Conservation (phyloP, 2,113 vertebrate genomes). For the Platysternon megacephalum region DNA sequence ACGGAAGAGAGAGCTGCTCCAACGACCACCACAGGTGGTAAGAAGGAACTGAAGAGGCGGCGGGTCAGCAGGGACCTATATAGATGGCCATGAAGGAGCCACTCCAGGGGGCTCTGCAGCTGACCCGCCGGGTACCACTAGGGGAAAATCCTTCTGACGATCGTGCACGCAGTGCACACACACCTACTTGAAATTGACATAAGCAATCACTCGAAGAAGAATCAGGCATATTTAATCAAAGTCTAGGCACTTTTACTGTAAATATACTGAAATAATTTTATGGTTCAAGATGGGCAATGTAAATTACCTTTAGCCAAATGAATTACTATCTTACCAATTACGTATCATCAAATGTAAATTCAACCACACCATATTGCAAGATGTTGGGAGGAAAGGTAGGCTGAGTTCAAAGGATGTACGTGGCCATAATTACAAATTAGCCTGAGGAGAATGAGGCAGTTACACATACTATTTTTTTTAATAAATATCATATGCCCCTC, state of each 20-base stretch:
- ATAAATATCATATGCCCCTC: not conserved
- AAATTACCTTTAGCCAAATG: not conserved
- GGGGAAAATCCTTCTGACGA: too few species aligned
- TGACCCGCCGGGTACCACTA: too few species aligned
- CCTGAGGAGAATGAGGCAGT: not conserved
- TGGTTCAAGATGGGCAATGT: not conserved
- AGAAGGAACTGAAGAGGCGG: too few species aligned
- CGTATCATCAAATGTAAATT: not conserved
- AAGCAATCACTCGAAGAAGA: too few species aligned
- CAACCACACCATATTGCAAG: not conserved
- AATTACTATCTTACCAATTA: not conserved
- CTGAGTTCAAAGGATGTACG: not conserved
- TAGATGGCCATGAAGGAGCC: too few species aligned
- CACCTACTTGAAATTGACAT: too few species aligned
- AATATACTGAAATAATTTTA: not conserved
- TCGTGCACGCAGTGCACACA: too few species aligned
- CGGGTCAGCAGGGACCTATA: too few species aligned
- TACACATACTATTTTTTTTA: not conserved
- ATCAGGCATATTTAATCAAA: not conserved
- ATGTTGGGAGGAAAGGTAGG: not conserved
- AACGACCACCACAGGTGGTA: too few species aligned
- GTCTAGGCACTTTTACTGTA: not conserved
- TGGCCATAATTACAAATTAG: accelerated
- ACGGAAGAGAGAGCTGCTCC: too few species aligned
- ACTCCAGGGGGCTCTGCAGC: too few species aligned